A percentile compares a stretch with the other conserved stretches of the same genome.
These are phyloP conservation scores for Formica exsecta DNA, from an alignment of 1,140 invertebrate species.

Conservation along the genomic window DNA sequence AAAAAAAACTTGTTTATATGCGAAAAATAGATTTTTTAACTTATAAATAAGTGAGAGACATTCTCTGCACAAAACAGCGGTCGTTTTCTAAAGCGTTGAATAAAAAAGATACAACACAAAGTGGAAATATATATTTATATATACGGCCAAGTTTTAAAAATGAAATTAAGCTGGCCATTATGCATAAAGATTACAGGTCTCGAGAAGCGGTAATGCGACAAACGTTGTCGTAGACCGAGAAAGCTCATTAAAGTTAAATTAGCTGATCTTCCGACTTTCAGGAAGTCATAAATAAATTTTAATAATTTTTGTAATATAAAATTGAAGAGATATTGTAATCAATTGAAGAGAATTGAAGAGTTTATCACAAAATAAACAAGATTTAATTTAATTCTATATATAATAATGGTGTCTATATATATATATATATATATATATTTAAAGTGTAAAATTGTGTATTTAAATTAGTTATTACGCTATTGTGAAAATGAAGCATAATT, in stretches of 20 bases:
- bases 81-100: neutral
- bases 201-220: conserved; percentile 27
- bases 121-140: too few species aligned
- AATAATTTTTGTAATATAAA: conserved; percentile 14
- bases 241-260: conserved; percentile 46
- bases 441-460: neutral
- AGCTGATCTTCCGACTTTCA: neutral
- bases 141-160: conserved; percentile 11
- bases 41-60: neutral
- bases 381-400: neutral
- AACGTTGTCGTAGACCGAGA: conserved; percentile 25
- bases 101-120: neutral
- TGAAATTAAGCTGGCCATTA: conserved; percentile 38
- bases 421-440: neutral
- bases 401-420: neutral
- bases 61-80: neutral
- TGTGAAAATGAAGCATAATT: neutral
- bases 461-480: neutral
- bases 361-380: neutral
- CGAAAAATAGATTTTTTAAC: neutral
- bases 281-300: conserved; percentile 39
- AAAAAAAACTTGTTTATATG: neutral
- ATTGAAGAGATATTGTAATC: neutral
- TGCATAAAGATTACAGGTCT: conserved; percentile 42
- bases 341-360: too few species aligned